Conservation (phyloP, 2,113 vertebrate genomes). For the Lampris incognitus region DNA sequence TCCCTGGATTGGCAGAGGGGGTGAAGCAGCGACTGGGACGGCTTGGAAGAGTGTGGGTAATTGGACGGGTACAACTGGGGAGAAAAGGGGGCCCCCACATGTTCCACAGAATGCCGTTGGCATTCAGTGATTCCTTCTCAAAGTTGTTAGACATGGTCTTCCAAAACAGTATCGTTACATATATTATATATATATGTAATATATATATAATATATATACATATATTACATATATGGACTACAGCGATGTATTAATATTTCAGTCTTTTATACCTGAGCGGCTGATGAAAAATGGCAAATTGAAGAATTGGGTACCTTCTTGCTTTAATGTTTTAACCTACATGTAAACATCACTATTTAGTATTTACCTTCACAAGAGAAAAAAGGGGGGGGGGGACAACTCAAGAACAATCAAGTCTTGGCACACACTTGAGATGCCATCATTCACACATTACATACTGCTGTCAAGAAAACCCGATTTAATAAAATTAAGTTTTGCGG, state of each 20-base stretch:
- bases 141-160: slow-evolving; percentile 12
- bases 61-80: too few relatives aligned
- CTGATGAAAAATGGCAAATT: slow-evolving; percentile 8
- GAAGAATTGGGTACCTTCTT: slow-evolving; percentile 5
- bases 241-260: slow-evolving; percentile 30
- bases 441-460: neutral
- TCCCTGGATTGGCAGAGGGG: too few relatives aligned
- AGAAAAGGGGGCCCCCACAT: too few relatives aligned
- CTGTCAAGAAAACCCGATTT: neutral
- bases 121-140: slow-evolving; percentile 55
- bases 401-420: neutral
- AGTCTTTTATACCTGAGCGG: slow-evolving; percentile 33
- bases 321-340: neutral
- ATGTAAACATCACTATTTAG: slow-evolving; percentile 13
- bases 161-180: slow-evolving; percentile 14
- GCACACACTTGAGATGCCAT: neutral
- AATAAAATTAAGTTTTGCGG: neutral
- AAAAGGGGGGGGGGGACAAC: neutral
- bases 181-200: too few relatives aligned
- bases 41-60: too few relatives aligned
- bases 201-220: too few relatives aligned
- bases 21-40: too few relatives aligned
- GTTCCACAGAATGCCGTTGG: slow-evolving; percentile 31
- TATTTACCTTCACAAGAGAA: neutral
- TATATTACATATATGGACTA: neutral